Evolutionary conservation across 2,888 invertebrate species (phyloP), one percentile per base, ranked within the genome.

Genomic region (Monoplex corrugatus): DNA sequence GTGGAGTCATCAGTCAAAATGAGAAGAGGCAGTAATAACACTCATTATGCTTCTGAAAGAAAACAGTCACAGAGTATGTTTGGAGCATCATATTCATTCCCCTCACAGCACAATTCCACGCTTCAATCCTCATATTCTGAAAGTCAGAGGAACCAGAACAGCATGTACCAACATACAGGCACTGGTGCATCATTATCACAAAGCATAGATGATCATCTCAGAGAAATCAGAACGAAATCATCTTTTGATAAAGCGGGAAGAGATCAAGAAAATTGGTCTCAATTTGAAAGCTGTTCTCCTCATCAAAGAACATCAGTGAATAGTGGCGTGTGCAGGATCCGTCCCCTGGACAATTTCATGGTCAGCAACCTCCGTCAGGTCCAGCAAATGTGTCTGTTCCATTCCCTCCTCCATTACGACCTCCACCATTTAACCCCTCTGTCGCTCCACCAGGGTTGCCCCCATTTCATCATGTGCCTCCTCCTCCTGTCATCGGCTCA

Each of bases 361-460:
- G 40, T 32, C 45, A 28, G 32, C 50, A 44, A 35, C 28, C 78
- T 6, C 32, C 86, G 28, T 1, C 80, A 35, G 16, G n/a, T 23
- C 10, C 38, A 3, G 23, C 23, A 3, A 35, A 28, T 57, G 44
- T 45, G n/a, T 45, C 45, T 5, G 82, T 40, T 28, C 68, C 50
- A 38, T 75, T 80, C 38, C 89, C 89, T n/a, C 78, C 72, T n/a
- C 86, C 80, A 13, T 78, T 38, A 1, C 72, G 38, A 13, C 85
- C 57, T 23, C 84, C 75, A 23, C n/a, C 72, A 19, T 86, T 85
- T 43, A 78, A 68, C 35, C 88, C 35, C 32, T 43, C 45, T 44
- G 23, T 72, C 40, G 84, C 38, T 32, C 89, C 80, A 40, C 90
- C 84, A 84, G 43, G 63, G 16, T 68, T 78, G 35, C 86, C 80